Evolutionary conservation across 2,888 invertebrate species (phyloP).

Genomic region (Dicycla oo): DNA sequence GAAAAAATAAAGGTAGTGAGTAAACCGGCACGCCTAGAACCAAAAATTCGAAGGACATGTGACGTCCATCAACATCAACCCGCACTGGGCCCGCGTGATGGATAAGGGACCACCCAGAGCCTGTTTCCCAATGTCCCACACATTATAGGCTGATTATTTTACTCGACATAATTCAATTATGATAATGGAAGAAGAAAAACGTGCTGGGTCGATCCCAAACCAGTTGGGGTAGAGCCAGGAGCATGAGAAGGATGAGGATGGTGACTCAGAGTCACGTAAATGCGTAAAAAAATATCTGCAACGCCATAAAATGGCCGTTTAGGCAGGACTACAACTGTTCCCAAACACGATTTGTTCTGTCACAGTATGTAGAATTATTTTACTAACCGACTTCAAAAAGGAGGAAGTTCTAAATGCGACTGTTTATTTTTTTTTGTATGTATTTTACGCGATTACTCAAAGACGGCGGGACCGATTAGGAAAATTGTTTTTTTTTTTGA

Average conservation of each 20-base stretch:
- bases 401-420: too few species aligned
- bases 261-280: background rate
- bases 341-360: background rate
- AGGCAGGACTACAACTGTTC: background rate
- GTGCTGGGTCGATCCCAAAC: background rate
- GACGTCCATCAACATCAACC: background rate
- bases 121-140: background rate
- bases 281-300: slow-evolving; percentile 35
- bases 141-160: background rate
- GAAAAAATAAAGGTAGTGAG: background rate
- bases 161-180: background rate
- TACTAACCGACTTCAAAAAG: too few species aligned
- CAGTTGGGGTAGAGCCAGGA: background rate
- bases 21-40: background rate
- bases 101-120: background rate
- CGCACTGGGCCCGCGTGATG: too few species aligned
- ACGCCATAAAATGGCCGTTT: slow-evolving; percentile 2
- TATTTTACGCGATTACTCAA: too few species aligned
- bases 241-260: background rate
- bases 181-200: background rate
- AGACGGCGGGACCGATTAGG: too few species aligned
- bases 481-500: too few species aligned
- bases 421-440: too few species aligned
- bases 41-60: too few species aligned
- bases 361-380: too few species aligned